phyloP scores from a whole-genome alignment of 1,140 invertebrate species.

The Macrocentrus cingulum region DNA sequence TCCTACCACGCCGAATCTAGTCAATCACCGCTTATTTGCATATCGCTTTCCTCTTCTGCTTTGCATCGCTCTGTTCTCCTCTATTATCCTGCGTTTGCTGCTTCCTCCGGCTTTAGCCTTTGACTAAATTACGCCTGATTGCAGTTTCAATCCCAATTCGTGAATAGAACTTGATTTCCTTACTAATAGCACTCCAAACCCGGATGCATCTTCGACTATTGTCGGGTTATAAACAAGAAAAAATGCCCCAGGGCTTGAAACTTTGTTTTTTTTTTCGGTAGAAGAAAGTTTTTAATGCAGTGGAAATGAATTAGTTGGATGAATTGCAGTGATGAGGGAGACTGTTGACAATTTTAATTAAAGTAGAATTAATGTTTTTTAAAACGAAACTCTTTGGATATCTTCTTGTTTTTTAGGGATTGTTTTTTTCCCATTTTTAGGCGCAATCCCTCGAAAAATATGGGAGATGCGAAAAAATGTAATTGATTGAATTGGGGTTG shows the following conservation, averaged over 20 bases:
- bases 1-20: constrained; percentile 34
- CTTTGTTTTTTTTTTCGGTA: constrained; percentile 1
- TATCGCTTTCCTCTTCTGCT: constrained; percentile 27
- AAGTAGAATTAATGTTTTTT: too few species aligned
- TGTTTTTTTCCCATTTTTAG: too few species aligned
- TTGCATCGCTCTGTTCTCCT: constrained; percentile 14
- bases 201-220: not conserved
- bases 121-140: constrained; percentile 47
- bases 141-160: constrained; percentile 44
- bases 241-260: constrained; percentile 13
- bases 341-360: too few species aligned
- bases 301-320: too few species aligned
- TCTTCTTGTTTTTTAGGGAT: too few species aligned
- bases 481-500: too few species aligned
- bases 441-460: too few species aligned
- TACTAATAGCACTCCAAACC: constrained; percentile 1
- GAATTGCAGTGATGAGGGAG: too few species aligned
- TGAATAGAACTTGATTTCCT: constrained; percentile 50
- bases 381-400: too few species aligned
- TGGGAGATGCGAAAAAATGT: too few species aligned
- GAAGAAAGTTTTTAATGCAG: not conserved
- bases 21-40: constrained; percentile 48
- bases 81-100: constrained; percentile 40
- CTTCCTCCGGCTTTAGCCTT: constrained; percentile 42
- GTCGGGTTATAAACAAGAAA: not conserved